Evolutionary conservation across 2,888 invertebrate genomes (phyloP).

Genomic region (Chesias legatella): DNA sequence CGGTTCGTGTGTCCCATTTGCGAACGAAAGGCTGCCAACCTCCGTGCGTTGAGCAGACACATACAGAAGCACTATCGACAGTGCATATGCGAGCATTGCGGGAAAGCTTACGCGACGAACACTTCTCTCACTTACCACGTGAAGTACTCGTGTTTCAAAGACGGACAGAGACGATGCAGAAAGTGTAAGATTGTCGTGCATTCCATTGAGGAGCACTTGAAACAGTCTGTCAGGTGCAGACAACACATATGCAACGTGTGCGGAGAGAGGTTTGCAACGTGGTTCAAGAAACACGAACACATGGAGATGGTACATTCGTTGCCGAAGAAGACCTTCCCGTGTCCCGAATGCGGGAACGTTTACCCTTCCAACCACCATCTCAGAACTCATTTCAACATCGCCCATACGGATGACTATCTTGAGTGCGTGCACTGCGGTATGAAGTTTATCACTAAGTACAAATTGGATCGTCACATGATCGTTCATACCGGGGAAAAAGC

Average conservation of each 20-base stretch:
- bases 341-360: constrained; percentile 53
- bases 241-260: constrained; percentile 50
- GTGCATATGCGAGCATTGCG: too few relatives aligned
- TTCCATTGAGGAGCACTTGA: constrained; percentile 42
- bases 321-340: constrained; percentile 47
- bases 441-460: constrained; percentile 57
- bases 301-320: constrained; percentile 49
- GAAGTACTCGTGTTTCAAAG: too few relatives aligned
- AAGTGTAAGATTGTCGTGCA: too few relatives aligned
- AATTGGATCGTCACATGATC: constrained; percentile 27
- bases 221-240: constrained; percentile 44
- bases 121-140: too few relatives aligned
- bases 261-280: constrained; percentile 44
- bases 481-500: constrained; percentile 33
- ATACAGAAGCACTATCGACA: too few relatives aligned
- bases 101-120: too few relatives aligned
- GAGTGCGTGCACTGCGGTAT: constrained; percentile 59
- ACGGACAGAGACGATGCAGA: too few relatives aligned
- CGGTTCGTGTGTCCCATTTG: too few relatives aligned
- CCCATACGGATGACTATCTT: constrained; percentile 58
- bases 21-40: too few relatives aligned
- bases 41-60: too few relatives aligned
- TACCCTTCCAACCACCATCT: constrained; percentile 54
- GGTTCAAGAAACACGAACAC: constrained; percentile 43
- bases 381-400: constrained; percentile 35